These are phyloP conservation scores for Aurelia sp. DNA, from an alignment of 30 jellyfish, hydroid and myxozoan genomes.

Conservation along the genomic window DNA sequence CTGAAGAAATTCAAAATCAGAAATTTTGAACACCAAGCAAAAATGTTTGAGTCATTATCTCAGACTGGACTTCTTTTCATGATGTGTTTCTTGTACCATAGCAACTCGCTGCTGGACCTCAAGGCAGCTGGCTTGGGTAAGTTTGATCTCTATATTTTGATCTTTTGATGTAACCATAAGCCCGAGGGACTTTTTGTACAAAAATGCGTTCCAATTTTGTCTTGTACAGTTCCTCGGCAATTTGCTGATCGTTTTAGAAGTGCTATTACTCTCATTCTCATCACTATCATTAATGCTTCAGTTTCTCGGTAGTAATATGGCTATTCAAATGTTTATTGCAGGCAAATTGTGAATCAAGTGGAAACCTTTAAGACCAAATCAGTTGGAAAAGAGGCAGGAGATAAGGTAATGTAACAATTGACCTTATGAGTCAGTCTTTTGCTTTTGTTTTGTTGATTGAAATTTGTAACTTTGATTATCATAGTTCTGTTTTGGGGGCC, in stretches of 20 bases:
- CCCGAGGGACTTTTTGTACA: no score
- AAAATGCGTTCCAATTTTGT: not conserved
- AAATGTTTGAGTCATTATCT: no score
- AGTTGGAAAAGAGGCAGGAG: slow-evolving; percentile 63
- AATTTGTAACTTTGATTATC: no score
- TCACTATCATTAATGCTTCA: not conserved
- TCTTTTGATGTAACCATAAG: not conserved
- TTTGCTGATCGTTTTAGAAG: not conserved
- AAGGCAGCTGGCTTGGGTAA: slow-evolving; percentile 94
- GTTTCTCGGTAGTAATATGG: not conserved
- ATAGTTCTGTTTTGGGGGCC: no score
- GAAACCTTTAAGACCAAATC: slow-evolving; percentile 66
- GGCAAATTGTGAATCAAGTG: slow-evolving; percentile 76
- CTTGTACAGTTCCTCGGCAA: no score
- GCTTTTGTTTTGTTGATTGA: no score
- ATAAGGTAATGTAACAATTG: slow-evolving; percentile 22
- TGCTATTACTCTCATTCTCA: not conserved
- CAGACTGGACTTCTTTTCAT: no score
- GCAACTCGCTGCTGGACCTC: slow-evolving; percentile 58
- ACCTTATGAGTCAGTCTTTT: no score
- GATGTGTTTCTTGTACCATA: no score
- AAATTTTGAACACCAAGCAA: no score
- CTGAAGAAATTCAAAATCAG: no score
- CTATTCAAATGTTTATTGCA: not conserved
- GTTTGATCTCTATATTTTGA: not conserved